Evolutionary conservation across 64 coral and sea anemone species (phyloP).

Genomic region (Pachyseris speciosa): DNA sequence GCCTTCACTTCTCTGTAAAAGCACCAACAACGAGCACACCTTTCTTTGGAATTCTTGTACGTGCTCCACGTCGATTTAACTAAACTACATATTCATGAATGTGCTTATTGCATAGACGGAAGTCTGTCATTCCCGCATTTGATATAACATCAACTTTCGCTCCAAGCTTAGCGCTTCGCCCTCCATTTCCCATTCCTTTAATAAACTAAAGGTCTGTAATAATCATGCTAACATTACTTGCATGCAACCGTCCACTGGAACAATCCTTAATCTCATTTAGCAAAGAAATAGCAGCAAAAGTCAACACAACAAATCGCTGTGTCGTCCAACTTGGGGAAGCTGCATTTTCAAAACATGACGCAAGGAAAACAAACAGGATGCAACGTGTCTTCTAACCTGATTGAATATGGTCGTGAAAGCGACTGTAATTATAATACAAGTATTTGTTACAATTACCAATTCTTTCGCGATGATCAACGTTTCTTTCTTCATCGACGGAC

Average conservation of each 20-base stretch:
- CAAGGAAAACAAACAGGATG: background rate
- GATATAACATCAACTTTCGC: background rate
- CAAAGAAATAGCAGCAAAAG: background rate
- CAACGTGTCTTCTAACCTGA: background rate
- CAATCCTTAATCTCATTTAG: background rate
- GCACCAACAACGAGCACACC: background rate
- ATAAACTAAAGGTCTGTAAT: background rate
- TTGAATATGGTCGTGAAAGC: background rate
- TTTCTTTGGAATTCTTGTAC: background rate
- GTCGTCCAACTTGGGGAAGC: background rate
- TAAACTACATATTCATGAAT: background rate
- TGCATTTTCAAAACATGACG: background rate
- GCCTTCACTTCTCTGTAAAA: background rate
- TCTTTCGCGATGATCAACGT: constrained; percentile 15
- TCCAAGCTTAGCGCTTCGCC: background rate
- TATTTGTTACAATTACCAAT: background rate
- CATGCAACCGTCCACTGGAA: no score
- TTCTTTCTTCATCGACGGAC: constrained; percentile 28
- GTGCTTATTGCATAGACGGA: background rate
- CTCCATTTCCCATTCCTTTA: background rate
- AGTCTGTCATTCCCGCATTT: background rate
- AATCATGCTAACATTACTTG: no score
- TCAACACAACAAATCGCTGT: background rate
- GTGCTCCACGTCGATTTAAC: background rate
- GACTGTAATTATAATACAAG: background rate